Base-by-base conservation (phyloP, 2,797 vertebrate genomes). In the Muscicapa striata region DNA sequence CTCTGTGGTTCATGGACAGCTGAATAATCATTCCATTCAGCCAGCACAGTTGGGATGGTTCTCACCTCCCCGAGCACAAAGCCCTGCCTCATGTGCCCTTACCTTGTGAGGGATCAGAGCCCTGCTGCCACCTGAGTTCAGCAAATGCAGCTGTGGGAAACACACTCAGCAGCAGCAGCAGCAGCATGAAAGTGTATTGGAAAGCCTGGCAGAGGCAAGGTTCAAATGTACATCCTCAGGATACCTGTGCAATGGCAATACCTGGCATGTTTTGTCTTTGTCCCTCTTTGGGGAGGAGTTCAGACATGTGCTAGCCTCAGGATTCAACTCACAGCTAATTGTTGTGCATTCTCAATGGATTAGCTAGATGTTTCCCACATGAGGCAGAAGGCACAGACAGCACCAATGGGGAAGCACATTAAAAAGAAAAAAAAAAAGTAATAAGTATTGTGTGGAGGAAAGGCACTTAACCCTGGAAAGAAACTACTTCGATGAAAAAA, bases 81-180 rank as follows among this genome's bases (percentile, higher is more conserved):
- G 84, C 69, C 40, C 16, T 76, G 30, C 26, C 74, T 74, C 49
- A 21, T 54, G 4, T 0, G 0, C 36, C 0, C 0, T 9, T 55
- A 16, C 55, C 41, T 73, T 30, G 41, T 15, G 2, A 38, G 73
- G 84, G 48, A 74, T 77, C 75, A 73, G 27, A 86, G 54, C 19
- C 34, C 15, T 5, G 21, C 8, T 41, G 14, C 20, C n/a, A 4
- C 10, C 10, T 0, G 2, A 78, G 58, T 15, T 61, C 89, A 78
- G 69, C 58, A 93, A 78, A 81, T 4, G 22, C 2, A 0, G 5
- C 58, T 11, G 27, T 45, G 61, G 58, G 54, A 77, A 86, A 62
- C 3, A 13, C 51, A 41, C 26, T 67, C 73, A 61, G 6, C 40
- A 87, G 13, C 58, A 78, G 51, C 69, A 83, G 48, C 62, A 78